These are phyloP conservation scores for Cyphotilapia sp. DNA, from an alignment of 2,113 vertebrate species.

Conservation along the genomic window DNA sequence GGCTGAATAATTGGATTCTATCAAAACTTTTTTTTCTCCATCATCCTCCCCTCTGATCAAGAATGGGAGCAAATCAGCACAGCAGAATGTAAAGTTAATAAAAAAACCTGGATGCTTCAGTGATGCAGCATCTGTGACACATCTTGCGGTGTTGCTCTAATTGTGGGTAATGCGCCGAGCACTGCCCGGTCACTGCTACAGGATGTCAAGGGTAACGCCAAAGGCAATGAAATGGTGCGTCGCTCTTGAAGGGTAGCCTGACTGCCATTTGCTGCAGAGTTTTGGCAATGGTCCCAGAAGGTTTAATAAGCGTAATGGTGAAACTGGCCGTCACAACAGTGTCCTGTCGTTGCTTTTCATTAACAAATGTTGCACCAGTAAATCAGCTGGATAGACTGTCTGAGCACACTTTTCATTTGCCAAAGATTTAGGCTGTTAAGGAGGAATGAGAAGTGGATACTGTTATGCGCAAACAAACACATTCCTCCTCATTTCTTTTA, in stretches of 20 bases:
- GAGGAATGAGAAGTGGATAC: not conserved
- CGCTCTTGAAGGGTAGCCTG: not conserved
- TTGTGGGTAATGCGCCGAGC: conserved; percentile 15
- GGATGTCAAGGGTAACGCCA: conserved; percentile 36
- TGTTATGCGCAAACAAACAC: not conserved
- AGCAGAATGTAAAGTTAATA: not conserved
- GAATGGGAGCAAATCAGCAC: not conserved
- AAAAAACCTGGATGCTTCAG: not conserved
- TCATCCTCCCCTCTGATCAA: not conserved
- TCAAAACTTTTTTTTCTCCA: not conserved
- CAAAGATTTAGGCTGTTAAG: not conserved
- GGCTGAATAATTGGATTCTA: conserved; percentile 9
- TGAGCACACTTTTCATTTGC: not conserved
- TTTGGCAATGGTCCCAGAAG: conserved; percentile 50
- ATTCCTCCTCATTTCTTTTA: not conserved
- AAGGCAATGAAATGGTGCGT: conserved; percentile 20
- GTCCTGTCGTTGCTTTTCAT: conserved; percentile 32
- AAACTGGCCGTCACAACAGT: conserved; percentile 23
- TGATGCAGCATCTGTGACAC: conserved; percentile 27
- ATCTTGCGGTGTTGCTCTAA: conserved; percentile 10
- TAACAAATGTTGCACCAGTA: conserved; percentile 33
- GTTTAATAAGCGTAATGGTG: conserved; percentile 66
- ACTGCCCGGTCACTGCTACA: not conserved
- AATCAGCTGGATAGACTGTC: conserved; percentile 2
- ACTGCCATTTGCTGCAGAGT: conserved; percentile 7